phyloP scores from a whole-genome alignment of 1,140 invertebrate genomes.

The Chionoecetes opilio region DNA sequence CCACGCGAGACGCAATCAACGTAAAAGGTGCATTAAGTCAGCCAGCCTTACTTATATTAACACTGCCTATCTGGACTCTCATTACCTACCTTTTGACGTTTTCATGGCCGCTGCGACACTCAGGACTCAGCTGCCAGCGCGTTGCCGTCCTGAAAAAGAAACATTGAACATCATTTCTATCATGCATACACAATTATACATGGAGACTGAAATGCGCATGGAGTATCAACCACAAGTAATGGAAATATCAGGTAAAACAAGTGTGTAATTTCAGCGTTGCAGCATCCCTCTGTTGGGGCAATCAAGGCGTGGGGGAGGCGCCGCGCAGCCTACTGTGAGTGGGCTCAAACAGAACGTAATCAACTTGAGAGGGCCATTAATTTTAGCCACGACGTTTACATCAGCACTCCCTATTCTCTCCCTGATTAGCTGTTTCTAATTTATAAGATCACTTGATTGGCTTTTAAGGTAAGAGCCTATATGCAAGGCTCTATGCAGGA shows the following conservation, averaged over 20 bases:
- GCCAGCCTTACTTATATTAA: conserved; percentile 69
- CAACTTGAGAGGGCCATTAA: conserved; percentile 77
- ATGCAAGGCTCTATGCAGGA: conserved; percentile 69
- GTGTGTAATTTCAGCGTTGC: conserved; percentile 21
- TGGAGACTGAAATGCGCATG: not conserved
- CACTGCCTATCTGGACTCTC: conserved; percentile 55
- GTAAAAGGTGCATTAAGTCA: conserved; percentile 77
- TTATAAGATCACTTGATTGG: conserved; percentile 78
- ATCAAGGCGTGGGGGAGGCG: conserved; percentile 50
- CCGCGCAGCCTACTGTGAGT: conserved; percentile 33
- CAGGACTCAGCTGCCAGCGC: not conserved
- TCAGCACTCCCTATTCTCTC: conserved; percentile 79
- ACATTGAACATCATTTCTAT: not conserved
- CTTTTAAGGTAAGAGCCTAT: conserved; percentile 78
- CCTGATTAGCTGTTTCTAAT: conserved; percentile 80
- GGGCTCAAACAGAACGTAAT: conserved; percentile 68
- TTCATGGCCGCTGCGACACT: not conserved
- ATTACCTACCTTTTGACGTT: conserved; percentile 58
- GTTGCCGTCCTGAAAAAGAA: not conserved
- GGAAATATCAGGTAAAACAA: not conserved
- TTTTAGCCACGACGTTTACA: conserved; percentile 79
- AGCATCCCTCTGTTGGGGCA: conserved; percentile 54
- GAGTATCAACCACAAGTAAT: not conserved
- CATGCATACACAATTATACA: not conserved
- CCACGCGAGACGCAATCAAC: conserved; percentile 71